Base-by-base conservation (phyloP, 2,113 vertebrate species). In the Syngnathoides biaculeatus region DNA sequence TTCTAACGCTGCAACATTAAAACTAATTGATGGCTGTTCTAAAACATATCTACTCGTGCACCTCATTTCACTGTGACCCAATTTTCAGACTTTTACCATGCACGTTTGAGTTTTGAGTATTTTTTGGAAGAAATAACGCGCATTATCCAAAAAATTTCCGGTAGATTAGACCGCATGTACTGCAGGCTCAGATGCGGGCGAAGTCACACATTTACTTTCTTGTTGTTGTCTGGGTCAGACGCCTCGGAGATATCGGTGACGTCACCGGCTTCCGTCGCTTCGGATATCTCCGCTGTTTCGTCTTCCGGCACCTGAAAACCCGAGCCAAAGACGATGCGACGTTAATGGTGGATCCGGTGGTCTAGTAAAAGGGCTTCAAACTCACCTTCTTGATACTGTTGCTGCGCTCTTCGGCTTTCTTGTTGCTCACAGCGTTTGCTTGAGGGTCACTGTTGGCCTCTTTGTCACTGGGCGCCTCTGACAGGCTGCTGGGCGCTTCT, bases 141-240 rank as follows among this genome's bases (percentile, higher is more conserved):
- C 1, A 35, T 35, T 35, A 35, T 35, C 3, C 30, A 35, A 35
- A 35, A 6, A 35, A 1, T 3, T 35, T 35, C 30, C 30, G 30
- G 3, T 35, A 35, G 38, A 62, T 55, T 1, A 38, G 3, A n/a
- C 48, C 24, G 22, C 6, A 47, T 15, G 22, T 4, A 20, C 59
- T 24, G 17, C 5, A 4, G 39, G 55, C 45, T 13, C 15, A 45
- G 12, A 15, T 30, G 60, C 35, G 45, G 24, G 40, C 17, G 38
- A 10, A 26, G 11, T 69, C 26, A 17, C 6, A 57, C 26, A 35
- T 7, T 55, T 86, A 92, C 96, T 95, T 98, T 98, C 89, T 98
- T 98, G 90, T 92, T 99, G 85, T 93, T 98, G 86, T 98, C 96
- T 86, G 94, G 93, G 76, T 99, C 97, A 59, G 94, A 92, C 9